phyloP scores from a whole-genome alignment of 2,113 vertebrate genomes.

The Bagarius yarrelli region DNA sequence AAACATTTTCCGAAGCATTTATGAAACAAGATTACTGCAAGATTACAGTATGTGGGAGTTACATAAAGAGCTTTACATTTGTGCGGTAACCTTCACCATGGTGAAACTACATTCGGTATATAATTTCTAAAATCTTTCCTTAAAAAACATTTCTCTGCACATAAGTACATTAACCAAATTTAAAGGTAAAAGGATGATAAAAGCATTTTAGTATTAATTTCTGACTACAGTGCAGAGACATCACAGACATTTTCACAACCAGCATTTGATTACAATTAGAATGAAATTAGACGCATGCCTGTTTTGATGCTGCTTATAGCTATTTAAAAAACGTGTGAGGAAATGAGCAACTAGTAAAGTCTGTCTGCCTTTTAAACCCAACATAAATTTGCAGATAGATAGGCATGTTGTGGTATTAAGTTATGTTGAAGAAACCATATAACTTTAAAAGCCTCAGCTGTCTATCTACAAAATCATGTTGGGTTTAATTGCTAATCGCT shows the following conservation, averaged over 20 bases:
- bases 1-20: neutral
- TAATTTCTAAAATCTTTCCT: neutral
- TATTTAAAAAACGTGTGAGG: neutral
- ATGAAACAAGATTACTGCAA: constrained; percentile 7
- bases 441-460: too few species aligned
- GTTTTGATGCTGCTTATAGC: neutral
- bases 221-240: neutral
- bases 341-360: neutral
- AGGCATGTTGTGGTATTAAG: neutral
- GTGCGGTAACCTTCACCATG: neutral
- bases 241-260: neutral
- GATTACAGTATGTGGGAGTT: neutral
- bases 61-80: neutral
- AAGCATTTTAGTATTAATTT: neutral
- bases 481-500: too few species aligned
- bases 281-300: neutral
- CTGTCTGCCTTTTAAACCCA: neutral
- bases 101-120: neutral
- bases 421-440: neutral
- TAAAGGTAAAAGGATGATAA: neutral
- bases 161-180: too few species aligned
- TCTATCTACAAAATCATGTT: too few species aligned
- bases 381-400: neutral
- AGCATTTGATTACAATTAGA: neutral
- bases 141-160: neutral